These are phyloP conservation scores for Schlechtendalia chinensis DNA, from an alignment of 1,140 invertebrate species.

Conservation along the genomic window DNA sequence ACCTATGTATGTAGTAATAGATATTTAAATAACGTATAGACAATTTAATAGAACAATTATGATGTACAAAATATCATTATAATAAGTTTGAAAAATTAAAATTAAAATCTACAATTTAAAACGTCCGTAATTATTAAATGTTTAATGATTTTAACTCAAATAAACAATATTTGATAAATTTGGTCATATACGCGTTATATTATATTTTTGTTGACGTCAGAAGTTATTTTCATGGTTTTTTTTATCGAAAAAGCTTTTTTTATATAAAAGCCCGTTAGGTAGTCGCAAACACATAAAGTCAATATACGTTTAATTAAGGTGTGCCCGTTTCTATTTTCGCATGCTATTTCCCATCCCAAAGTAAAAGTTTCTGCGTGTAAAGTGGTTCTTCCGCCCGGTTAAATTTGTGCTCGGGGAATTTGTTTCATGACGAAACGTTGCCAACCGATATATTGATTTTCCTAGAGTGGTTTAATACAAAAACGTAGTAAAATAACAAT, in stretches of 20 bases:
- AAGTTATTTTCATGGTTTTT: background rate
- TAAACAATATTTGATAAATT: background rate
- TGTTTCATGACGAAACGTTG: conserved; percentile 25
- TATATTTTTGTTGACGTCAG: background rate
- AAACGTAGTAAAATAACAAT: background rate
- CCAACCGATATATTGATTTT: conserved; percentile 37
- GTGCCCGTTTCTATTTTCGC: background rate
- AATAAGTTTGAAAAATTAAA: no score
- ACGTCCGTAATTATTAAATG: background rate
- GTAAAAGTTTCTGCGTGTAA: conserved; percentile 30
- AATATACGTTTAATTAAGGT: conserved; percentile 40
- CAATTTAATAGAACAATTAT: no score
- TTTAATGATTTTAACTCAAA: background rate
- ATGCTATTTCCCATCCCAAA: background rate
- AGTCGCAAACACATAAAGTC: conserved; percentile 30
- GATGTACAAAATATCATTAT: no score
- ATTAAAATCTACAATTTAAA: no score
- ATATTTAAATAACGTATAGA: no score
- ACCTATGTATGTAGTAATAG: no score
- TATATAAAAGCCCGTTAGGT: conserved; percentile 12
- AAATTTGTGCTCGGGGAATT: conserved; percentile 39
- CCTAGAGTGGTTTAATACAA: background rate
- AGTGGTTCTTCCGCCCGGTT: conserved; percentile 25
- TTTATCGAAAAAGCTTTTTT: background rate
- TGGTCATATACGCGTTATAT: background rate